A percentile compares a stretch with the other conserved stretches of the same genome.
Evolutionary conservation across 2,113 vertebrate species (phyloP).

Genomic region (Carlito syrichta): DNA sequence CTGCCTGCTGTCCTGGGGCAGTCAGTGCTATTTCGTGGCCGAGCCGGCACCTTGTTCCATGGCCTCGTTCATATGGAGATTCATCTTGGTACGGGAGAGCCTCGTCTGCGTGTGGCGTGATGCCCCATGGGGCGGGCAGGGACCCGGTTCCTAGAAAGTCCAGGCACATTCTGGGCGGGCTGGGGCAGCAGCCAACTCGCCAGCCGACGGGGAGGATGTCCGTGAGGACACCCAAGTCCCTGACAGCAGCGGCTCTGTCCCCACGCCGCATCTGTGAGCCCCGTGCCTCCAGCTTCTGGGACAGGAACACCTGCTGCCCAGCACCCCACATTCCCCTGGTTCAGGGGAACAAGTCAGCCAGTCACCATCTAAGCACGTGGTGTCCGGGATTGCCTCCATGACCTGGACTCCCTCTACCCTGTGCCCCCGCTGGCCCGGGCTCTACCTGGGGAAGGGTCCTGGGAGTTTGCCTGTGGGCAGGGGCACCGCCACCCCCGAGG

Average conservation of each 20-base stretch:
- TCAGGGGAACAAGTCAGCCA: neutral
- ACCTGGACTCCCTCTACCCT: neutral
- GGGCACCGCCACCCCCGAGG: neutral
- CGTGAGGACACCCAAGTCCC: neutral
- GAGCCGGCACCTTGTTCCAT: neutral
- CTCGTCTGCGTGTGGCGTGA: neutral
- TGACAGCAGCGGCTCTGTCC: neutral
- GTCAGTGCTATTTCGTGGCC: neutral
- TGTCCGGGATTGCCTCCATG: neutral
- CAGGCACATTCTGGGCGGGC: neutral
- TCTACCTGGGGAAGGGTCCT: neutral
- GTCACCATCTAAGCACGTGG: neutral
- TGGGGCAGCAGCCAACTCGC: neutral
- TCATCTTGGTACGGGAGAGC: neutral
- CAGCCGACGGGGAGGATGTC: neutral
- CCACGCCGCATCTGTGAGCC: neutral
- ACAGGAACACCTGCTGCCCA: neutral
- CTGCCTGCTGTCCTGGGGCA: neutral
- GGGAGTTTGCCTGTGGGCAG: neutral
- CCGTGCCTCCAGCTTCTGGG: neutral
- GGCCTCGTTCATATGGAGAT: neutral
- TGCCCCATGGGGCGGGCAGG: neutral
- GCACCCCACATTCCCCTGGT: neutral
- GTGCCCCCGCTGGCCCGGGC: neutral
- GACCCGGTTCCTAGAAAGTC: conserved; percentile 42